Percentiles rank a stretch among this genome's conserved stretches.
These are phyloP conservation scores for Acleris laterana DNA, from an alignment of 2,888 invertebrate species.

Conservation along the genomic window DNA sequence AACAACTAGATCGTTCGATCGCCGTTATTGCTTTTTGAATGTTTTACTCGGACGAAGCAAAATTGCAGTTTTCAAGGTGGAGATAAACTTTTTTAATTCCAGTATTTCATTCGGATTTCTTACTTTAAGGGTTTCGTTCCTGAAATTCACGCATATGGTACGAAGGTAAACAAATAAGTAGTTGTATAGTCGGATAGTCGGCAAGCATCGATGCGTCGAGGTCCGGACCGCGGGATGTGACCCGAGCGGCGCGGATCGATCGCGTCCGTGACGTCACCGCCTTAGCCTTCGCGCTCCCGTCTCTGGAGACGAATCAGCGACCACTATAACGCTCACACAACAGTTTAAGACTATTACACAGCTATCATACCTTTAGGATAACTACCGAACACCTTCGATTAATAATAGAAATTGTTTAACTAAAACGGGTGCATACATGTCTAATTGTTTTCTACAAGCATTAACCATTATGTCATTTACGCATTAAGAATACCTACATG, in stretches of 20 bases:
- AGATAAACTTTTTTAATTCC: too few species aligned
- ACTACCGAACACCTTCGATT: slow-evolving; percentile 1
- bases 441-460: background rate
- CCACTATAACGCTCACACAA: slow-evolving; percentile 32
- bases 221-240: slow-evolving; percentile 42
- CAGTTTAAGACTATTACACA: slow-evolving; percentile 29
- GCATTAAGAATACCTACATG: background rate
- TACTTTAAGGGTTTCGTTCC: background rate
- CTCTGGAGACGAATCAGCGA: slow-evolving; percentile 48
- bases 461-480: background rate
- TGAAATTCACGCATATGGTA: slow-evolving; percentile 9
- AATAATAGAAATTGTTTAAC: slow-evolving; percentile 6
- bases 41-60: background rate
- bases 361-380: slow-evolving; percentile 22
- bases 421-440: background rate
- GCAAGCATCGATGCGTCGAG: slow-evolving; percentile 49
- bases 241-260: slow-evolving; percentile 59
- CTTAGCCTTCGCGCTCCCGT: slow-evolving; percentile 65
- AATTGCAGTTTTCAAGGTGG: too few species aligned
- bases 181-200: slow-evolving; percentile 37
- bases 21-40: background rate
- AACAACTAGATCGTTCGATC: slow-evolving; percentile 2
- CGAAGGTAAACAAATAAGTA: slow-evolving; percentile 26
- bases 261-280: slow-evolving; percentile 75
- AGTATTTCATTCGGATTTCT: background rate